Conservation (phyloP, 1,140 invertebrate species). For the Megalopta genalis region DNA sequence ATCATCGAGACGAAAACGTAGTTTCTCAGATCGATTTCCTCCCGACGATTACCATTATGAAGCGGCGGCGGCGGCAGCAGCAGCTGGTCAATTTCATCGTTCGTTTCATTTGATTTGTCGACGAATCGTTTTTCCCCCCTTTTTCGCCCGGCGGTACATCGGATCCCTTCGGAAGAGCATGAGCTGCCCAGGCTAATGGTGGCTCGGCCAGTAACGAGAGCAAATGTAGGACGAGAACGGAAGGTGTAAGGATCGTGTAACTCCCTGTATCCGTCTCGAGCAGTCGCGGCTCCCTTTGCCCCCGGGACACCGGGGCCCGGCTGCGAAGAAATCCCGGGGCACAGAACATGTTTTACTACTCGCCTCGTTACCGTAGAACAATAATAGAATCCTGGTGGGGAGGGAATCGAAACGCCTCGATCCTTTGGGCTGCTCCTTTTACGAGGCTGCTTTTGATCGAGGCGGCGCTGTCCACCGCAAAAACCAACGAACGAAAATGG, state of each 20-base stretch:
- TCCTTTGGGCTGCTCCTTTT: not conserved
- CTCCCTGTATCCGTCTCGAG: slow-evolving; percentile 23
- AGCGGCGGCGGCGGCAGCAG: not conserved
- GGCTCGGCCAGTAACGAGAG: slow-evolving; percentile 28
- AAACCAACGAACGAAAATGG: not conserved
- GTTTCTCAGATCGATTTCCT: not conserved
- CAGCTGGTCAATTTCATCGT: slow-evolving; percentile 15
- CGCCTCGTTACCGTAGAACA: slow-evolving; percentile 33
- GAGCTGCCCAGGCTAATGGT: not conserved
- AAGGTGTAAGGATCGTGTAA: slow-evolving; percentile 41
- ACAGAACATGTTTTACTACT: slow-evolving; percentile 23
- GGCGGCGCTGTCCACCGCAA: not conserved
- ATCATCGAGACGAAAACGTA: not conserved
- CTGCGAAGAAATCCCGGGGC: not conserved
- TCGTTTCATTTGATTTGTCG: slow-evolving; percentile 24
- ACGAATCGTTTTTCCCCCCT: slow-evolving; percentile 15
- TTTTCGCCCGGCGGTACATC: not conserved
- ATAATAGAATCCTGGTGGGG: slow-evolving; percentile 21
- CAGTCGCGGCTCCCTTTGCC: not conserved
- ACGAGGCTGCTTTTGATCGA: slow-evolving; percentile 5
- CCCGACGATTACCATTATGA: not conserved
- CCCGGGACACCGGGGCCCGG: not conserved
- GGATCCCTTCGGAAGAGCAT: slow-evolving; percentile 11
- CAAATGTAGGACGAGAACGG: slow-evolving; percentile 14
- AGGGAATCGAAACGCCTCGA: not conserved